phyloP scores from a whole-genome alignment of 2,888 invertebrate genomes.

The Phaonia tiefii region DNA sequence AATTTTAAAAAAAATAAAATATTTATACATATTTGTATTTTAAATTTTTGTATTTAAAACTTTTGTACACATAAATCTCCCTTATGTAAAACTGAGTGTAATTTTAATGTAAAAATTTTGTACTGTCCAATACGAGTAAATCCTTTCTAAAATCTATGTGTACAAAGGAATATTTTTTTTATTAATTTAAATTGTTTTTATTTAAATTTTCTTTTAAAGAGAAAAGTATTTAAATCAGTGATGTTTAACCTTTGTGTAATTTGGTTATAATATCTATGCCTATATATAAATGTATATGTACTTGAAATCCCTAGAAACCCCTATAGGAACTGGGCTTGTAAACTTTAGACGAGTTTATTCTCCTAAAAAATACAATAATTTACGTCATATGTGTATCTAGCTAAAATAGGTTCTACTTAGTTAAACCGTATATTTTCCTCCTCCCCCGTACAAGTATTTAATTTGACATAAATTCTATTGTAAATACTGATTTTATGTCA shows the following conservation, averaged over 20 bases:
- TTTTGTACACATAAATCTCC: conserved; percentile 64
- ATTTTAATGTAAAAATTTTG: conserved; percentile 15
- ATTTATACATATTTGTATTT: conserved; percentile 25
- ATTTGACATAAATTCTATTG: not conserved
- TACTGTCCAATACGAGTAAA: too few species aligned
- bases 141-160: conserved; percentile 58
- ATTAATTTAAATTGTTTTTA: conserved; percentile 39
- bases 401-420: not conserved
- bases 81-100: not conserved
- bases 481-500: too few species aligned
- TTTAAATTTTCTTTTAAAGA: conserved; percentile 13
- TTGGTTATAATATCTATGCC: not conserved
- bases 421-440: not conserved
- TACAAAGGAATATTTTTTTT: conserved; percentile 49
- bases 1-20: not conserved
- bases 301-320: not conserved
- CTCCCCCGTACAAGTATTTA: not conserved
- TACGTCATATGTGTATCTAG: not conserved
- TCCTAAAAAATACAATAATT: too few species aligned
- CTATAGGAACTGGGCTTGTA: conserved; percentile 14
- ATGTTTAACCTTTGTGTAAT: conserved; percentile 53
- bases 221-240: conserved; percentile 52
- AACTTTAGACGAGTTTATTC: not conserved
- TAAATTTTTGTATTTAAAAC: conserved; percentile 25
- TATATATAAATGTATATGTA: not conserved